These are phyloP conservation scores for Enteromius thamalakanensis DNA, from an alignment of 2,797 vertebrate genomes.

Conservation along the genomic window DNA sequence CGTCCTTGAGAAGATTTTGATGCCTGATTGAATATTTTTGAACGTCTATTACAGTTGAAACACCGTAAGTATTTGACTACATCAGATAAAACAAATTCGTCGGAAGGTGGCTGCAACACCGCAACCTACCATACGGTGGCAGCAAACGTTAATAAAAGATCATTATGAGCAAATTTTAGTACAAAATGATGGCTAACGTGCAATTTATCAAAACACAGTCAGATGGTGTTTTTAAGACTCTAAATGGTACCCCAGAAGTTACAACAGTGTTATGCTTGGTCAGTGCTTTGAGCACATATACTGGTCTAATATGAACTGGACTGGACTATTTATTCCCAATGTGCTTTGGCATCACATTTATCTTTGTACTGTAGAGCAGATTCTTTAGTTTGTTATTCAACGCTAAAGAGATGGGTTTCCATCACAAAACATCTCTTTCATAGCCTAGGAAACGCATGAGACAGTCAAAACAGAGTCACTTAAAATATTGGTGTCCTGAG, in stretches of 20 bases:
- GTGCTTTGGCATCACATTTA: constrained; percentile 54
- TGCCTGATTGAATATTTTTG: not conserved
- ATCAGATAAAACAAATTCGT: constrained; percentile 19
- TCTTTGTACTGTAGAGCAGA: constrained; percentile 30
- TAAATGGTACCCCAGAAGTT: not conserved
- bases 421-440: constrained; percentile 6
- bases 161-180: not conserved
- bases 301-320: constrained; percentile 5
- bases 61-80: not conserved
- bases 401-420: constrained; percentile 42
- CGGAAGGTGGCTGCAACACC: constrained; percentile 48
- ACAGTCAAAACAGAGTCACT: constrained; percentile 43
- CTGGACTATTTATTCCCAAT: not conserved
- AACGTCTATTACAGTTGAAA: not conserved
- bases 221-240: constrained; percentile 3
- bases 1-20: not conserved
- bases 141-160: constrained; percentile 2
- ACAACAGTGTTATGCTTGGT: constrained; percentile 6
- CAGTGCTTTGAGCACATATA: constrained; percentile 13
- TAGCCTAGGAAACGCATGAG: constrained; percentile 14
- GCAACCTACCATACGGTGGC: constrained; percentile 51
- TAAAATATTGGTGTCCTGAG: constrained; percentile 77
- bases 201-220: constrained; percentile 23
- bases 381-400: constrained; percentile 43
- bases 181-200: constrained; percentile 24